Base-by-base conservation (phyloP, 1,140 invertebrate genomes). In the Nephotettix cincticeps region DNA sequence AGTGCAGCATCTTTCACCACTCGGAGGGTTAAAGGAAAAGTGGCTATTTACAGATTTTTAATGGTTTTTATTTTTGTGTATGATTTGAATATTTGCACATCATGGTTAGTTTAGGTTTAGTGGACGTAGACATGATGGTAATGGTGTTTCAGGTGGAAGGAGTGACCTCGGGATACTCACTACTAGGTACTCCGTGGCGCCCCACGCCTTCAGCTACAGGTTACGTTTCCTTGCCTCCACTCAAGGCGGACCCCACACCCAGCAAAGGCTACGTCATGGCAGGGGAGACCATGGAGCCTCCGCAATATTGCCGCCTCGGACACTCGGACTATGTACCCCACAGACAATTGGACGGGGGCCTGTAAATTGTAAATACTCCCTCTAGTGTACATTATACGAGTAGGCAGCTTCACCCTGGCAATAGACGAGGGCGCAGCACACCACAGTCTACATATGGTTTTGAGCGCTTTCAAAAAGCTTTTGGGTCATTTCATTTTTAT, bases 231-330 rank as follows among this genome's bases (percentile, higher is more conserved):
- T 30, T 21, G 11, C 17, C 27, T 32, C 19, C 36, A 9, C 6
- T 17, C 17, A 13, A 25, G 25, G 21, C 69, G 11, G 51, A 28
- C 17, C n/a, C 36, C 1, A 29, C 30, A 1, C 30, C 69, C 23
- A 32, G 54, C 25, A 70, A 63, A 27, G 69, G 69, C 1, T 70
- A 70, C 17, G 54, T 70, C n/a, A 64, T 63, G 69, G 58, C 69
- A 0, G 69, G 69, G 2, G 40, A 61, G 9, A 45, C 19, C 9
- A 29, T 1, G 3, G 3, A 25, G 1, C 32, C 65, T 29, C 28
- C 29, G 1, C 30, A 28, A 21, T 64, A 64, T n/a, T 29, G 27
- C 17, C 27, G 29, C 3, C 61, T 64, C 61, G 61, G 61, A 1
- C 30, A 64, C 61, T 32, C 28, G 9, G 30, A 64, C 30, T 64